Conservation (phyloP, 2,113 vertebrate species). For the Symphodus melops region DNA sequence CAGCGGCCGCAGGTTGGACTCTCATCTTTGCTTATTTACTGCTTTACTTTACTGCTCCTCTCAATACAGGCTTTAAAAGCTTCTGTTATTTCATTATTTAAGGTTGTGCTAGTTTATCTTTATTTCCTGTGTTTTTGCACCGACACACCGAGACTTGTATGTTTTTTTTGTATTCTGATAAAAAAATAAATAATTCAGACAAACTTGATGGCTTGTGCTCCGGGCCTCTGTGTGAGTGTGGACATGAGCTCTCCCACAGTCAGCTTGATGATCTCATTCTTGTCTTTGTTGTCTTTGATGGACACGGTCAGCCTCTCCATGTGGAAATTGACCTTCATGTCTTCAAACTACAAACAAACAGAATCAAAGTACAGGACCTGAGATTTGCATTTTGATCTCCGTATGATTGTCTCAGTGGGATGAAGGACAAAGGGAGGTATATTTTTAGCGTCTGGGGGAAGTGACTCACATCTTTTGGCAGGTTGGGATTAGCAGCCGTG, state of each 20-base stretch:
- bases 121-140: too few species aligned
- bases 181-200: constrained; percentile 31
- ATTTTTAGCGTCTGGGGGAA: constrained; percentile 3
- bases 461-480: constrained; percentile 92
- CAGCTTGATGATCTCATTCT: constrained; percentile 88
- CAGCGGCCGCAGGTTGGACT: too few species aligned
- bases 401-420: background rate
- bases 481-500: constrained; percentile 90
- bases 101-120: too few species aligned
- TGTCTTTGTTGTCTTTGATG: constrained; percentile 87
- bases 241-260: constrained; percentile 89
- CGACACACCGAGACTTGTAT: too few species aligned
- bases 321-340: constrained; percentile 91
- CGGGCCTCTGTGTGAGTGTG: constrained; percentile 89
- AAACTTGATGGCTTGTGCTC: constrained; percentile 95
- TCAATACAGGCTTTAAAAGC: too few species aligned
- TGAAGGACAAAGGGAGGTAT: background rate
- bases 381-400: background rate
- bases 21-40: too few species aligned
- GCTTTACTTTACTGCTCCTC: too few species aligned
- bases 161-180: background rate
- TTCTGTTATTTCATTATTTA: too few species aligned
- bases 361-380: background rate
- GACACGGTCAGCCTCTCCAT: constrained; percentile 89
- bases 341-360: constrained; percentile 88